phyloP scores from a whole-genome alignment of 2,797 vertebrate species.

The Trematomus bernacchii region DNA sequence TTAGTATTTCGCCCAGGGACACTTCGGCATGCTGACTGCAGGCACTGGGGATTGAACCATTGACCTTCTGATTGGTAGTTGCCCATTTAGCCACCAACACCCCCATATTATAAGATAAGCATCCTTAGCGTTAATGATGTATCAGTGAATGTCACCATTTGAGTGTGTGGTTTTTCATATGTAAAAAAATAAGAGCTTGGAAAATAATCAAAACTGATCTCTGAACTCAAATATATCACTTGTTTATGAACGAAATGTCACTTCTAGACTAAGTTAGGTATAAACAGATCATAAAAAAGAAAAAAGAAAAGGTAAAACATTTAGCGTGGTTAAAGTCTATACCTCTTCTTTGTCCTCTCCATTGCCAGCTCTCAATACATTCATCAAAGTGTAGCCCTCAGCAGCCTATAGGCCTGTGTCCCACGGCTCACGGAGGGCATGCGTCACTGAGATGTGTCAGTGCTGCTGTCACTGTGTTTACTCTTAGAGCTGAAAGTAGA shows the following conservation, averaged over 20 bases:
- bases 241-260: background rate
- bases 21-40: too few relatives aligned
- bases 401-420: conserved; percentile 70
- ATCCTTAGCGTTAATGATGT: background rate
- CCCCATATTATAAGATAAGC: background rate
- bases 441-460: conserved; percentile 59
- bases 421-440: conserved; percentile 62
- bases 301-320: background rate
- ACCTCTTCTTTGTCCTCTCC: conserved; percentile 23
- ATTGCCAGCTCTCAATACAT: conserved; percentile 57
- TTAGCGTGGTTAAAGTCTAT: conserved; percentile 9
- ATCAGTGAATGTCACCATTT: background rate
- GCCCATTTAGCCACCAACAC: too few relatives aligned
- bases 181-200: background rate
- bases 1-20: too few relatives aligned
- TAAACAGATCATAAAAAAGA: background rate
- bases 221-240: background rate
- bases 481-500: conserved; percentile 43
- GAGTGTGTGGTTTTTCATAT: background rate
- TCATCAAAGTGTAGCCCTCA: conserved; percentile 71
- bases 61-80: too few relatives aligned
- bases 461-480: conserved; percentile 69
- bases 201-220: background rate
- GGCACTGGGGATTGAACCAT: too few relatives aligned
- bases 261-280: conserved; percentile 2